Evolutionary conservation across 1,140 invertebrate species (phyloP).

Genomic region (Scylla paramamosain): DNA sequence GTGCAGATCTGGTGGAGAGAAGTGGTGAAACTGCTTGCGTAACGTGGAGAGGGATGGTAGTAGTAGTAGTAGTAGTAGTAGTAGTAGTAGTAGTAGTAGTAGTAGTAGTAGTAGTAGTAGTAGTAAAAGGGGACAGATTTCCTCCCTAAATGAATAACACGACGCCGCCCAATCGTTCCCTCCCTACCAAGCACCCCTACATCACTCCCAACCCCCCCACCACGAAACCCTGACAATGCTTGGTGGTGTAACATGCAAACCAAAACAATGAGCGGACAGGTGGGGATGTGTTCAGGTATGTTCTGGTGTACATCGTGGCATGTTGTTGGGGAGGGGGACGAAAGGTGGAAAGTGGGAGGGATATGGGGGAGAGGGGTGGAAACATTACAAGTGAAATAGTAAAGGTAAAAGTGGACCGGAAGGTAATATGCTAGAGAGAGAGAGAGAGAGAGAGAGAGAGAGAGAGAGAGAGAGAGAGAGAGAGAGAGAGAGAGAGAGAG

Average conservation of each 20-base stretch:
- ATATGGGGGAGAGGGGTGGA: neutral
- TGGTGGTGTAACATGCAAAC: neutral
- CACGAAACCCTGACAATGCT: neutral
- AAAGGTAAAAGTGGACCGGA: slow-evolving; percentile 10
- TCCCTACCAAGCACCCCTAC: neutral
- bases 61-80: slow-evolving; percentile 21
- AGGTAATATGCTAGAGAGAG: neutral
- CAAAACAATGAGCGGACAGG: neutral
- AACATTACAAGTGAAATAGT: neutral
- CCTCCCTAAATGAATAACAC: too few species aligned
- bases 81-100: neutral
- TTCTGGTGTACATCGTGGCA: neutral
- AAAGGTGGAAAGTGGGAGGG: neutral
- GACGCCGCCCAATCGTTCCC: neutral
- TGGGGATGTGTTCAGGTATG: neutral
- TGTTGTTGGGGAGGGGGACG: neutral
- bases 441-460: neutral
- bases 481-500: slow-evolving; percentile 15
- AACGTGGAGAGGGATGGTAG: neutral
- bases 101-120: neutral
- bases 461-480: neutral
- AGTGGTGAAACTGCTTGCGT: neutral
- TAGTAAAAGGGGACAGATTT: neutral
- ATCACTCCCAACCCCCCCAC: neutral
- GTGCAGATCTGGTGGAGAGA: neutral